phyloP scores from a whole-genome alignment of 2,888 invertebrate genomes.

The Entomobrya multifasciata region DNA sequence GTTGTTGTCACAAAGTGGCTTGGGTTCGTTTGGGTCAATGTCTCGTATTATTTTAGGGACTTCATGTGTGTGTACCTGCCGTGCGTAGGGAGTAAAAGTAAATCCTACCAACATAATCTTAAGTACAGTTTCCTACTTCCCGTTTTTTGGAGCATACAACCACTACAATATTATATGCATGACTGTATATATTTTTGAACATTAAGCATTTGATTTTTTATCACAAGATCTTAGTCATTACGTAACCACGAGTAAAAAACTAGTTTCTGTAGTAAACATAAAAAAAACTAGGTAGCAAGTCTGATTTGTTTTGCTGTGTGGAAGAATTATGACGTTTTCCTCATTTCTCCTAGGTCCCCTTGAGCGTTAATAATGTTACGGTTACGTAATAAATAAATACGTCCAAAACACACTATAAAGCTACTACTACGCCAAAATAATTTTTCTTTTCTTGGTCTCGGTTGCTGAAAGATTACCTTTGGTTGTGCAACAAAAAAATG shows the following conservation, averaged over 20 bases:
- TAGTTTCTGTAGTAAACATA: not conserved
- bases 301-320: not conserved
- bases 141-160: too few species aligned
- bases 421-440: not conserved
- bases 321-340: constrained; percentile 46
- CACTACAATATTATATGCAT: too few species aligned
- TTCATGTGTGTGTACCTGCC: not conserved
- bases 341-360: constrained; percentile 48
- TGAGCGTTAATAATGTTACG: constrained; percentile 44
- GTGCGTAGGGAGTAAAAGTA: too few species aligned
- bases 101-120: too few species aligned
- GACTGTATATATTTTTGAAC: too few species aligned
- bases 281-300: not conserved
- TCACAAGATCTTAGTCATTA: too few species aligned
- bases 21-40: constrained; percentile 36
- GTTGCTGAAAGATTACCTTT: constrained; percentile 4
- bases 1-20: not conserved
- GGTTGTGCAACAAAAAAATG: not conserved
- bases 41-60: not conserved
- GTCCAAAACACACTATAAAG: not conserved
- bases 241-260: too few species aligned
- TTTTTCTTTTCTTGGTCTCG: not conserved
- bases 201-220: too few species aligned
- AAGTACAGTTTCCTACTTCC: too few species aligned
- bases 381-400: constrained; percentile 32